A percentile compares a stretch with the other conserved stretches of the same genome.
These are phyloP conservation scores for Notechis scutatus DNA, from an alignment of 2,113 vertebrate genomes.

Conservation along the genomic window DNA sequence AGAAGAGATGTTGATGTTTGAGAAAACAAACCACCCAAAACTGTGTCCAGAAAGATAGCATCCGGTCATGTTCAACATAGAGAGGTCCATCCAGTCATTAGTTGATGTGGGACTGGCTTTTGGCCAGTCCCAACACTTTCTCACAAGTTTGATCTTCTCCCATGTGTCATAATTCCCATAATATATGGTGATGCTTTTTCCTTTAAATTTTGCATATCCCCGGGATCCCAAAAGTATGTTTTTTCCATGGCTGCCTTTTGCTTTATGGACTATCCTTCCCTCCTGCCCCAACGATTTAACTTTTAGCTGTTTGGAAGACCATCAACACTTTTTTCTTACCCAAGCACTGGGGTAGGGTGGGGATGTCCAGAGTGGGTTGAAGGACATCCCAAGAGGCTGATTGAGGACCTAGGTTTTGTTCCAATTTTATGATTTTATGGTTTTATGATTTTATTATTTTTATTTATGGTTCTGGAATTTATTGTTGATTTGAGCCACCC, in stretches of 20 bases:
- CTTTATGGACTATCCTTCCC: too few relatives aligned
- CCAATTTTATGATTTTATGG: not conserved
- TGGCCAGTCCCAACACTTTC: too few relatives aligned
- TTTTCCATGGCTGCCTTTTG: too few relatives aligned
- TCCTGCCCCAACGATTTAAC: too few relatives aligned
- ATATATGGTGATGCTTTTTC: conserved; percentile 50
- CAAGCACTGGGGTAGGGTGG: too few relatives aligned
- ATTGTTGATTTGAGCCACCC: not conserved
- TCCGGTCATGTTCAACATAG: fast-evolving
- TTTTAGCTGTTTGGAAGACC: too few relatives aligned
- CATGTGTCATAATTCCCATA: conserved; percentile 24
- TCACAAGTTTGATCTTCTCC: not conserved
- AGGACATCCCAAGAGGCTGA: too few relatives aligned
- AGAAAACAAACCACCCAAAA: not conserved
- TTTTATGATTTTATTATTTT: not conserved
- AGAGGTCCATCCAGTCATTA: conserved; percentile 28
- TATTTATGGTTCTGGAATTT: not conserved
- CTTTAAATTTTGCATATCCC: too few relatives aligned
- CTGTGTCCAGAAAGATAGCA: conserved; percentile 21
- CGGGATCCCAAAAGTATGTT: too few relatives aligned
- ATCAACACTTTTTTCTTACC: too few relatives aligned
- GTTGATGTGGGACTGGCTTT: conserved; percentile 23
- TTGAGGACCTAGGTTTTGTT: too few relatives aligned
- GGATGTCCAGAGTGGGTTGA: too few relatives aligned
- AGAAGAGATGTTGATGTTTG: not conserved